These are phyloP conservation scores for Ptyas mucosa DNA, from an alignment of 2,113 vertebrate species.

Conservation along the genomic window DNA sequence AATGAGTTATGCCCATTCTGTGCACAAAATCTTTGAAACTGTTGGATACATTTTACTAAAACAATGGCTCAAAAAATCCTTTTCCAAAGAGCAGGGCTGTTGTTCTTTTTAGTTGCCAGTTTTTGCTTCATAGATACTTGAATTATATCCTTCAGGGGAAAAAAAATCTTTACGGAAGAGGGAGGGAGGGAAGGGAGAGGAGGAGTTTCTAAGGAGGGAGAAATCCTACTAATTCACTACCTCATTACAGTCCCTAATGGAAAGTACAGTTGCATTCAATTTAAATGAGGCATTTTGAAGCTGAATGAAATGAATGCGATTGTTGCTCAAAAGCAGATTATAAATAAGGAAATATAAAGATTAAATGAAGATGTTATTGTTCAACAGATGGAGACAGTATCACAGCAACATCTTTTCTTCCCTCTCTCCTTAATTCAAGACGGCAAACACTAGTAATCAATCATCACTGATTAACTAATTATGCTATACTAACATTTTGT, in stretches of 20 bases:
- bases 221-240: conserved; percentile 43
- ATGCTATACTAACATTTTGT: conserved; percentile 64
- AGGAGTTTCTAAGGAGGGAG: conserved; percentile 21
- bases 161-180: conserved; percentile 5
- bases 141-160: conserved; percentile 9
- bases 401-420: conserved; percentile 64
- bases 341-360: conserved; percentile 62
- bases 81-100: conserved; percentile 5
- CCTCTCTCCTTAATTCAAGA: conserved; percentile 70
- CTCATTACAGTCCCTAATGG: conserved; percentile 51
- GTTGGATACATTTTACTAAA: neutral
- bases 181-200: conserved; percentile 8
- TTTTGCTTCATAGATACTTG: conserved; percentile 6
- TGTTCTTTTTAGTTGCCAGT: neutral
- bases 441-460: conserved; percentile 71
- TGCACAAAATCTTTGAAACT: neutral
- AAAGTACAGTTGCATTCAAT: conserved; percentile 46
- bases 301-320: conserved; percentile 46
- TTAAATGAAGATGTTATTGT: conserved; percentile 61
- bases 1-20: neutral
- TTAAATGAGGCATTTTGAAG: conserved; percentile 60
- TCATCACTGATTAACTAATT: conserved; percentile 78
- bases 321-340: conserved; percentile 44
- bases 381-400: conserved; percentile 75
- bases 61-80: conserved; percentile 6